phyloP scores from a whole-genome alignment of 2,888 invertebrate genomes.

The Coelinius sp. region DNA sequence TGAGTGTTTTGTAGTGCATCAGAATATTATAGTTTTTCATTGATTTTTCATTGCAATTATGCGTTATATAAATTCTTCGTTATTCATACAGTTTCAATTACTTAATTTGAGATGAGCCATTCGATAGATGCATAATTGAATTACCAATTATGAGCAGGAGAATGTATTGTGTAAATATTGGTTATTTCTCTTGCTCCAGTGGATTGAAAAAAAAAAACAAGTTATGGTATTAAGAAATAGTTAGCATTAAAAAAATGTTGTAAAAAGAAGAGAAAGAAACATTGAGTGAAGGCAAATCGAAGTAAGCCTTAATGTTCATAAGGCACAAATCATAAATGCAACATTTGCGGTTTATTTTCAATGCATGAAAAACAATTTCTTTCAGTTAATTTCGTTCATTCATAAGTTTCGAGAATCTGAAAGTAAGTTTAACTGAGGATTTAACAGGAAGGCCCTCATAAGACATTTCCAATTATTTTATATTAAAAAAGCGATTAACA shows the following conservation, averaged over 20 bases:
- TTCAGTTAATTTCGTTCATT: background rate
- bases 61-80: background rate
- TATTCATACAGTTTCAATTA: background rate
- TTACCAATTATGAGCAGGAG: background rate
- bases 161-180: constrained; percentile 61
- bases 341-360: background rate
- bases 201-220: constrained; percentile 36
- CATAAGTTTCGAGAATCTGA: background rate
- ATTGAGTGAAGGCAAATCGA: constrained; percentile 50
- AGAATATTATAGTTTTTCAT: constrained; percentile 41
- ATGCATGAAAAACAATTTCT: background rate
- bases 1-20: constrained; percentile 19
- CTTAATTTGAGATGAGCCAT: constrained; percentile 6
- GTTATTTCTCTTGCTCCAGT: constrained; percentile 55
- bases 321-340: constrained; percentile 51
- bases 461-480: constrained; percentile 55
- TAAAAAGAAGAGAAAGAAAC: constrained; percentile 34
- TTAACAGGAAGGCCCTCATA: constrained; percentile 45
- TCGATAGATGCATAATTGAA: background rate
- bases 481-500: constrained; percentile 43
- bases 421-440: constrained; percentile 19
- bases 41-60: constrained; percentile 24
- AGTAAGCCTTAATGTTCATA: constrained; percentile 55
- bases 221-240: constrained; percentile 25
- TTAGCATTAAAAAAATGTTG: constrained; percentile 28